Evolutionary conservation across 2,888 invertebrate genomes (phyloP), one percentile per base, ranked within the genome.

Genomic region (Amphipoea oculea): DNA sequence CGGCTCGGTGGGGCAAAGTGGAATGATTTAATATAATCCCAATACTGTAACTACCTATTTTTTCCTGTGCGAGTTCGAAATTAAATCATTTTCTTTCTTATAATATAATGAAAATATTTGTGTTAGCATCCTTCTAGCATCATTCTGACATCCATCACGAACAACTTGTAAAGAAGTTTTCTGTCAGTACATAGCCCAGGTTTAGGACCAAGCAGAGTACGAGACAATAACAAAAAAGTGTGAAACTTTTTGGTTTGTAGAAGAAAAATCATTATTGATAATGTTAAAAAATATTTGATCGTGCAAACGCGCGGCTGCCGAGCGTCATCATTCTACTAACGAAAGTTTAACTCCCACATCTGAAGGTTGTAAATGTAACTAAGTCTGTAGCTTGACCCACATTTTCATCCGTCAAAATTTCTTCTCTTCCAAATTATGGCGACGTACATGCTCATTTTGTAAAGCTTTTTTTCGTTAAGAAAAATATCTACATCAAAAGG

Each of bases 371-470:
- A 11, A 40, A n/a, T 40, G 23, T 63, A 65, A 11, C 20, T 11
- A 23, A 40, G 65, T 40, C 23, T 65, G 40, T 40, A 63, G 51
- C 78, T 29, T 78, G 65, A 45, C 65, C 63, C 36, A 45, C 14
- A 66, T 45, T 45, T 78, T 78, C 20, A 48, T 4, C 57, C 7
- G 17, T 42, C 57, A 62, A 79, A 12, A 42, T 67, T 7, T 67
- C 57, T 36, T 48, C n/a, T 29, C 57, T 48, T 79, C 40, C 57
- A 60, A 78, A 78, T n/a, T 40, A 48, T 45, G n/a, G 48, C 76
- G 4, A 77, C 17, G 1, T 63, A 29, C 48, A 51, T 40, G 23
- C 40, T 67, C 60, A 60, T 51, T 40, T 67, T 40, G 4, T 23
- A 29, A 66, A 14, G 17, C 36, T 57, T 57, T 60, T 65, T 66